Percentiles rank a stretch among this genome's conserved stretches.
Conservation (phyloP, 2,888 invertebrate genomes). For the Melipona bicolor region DNA sequence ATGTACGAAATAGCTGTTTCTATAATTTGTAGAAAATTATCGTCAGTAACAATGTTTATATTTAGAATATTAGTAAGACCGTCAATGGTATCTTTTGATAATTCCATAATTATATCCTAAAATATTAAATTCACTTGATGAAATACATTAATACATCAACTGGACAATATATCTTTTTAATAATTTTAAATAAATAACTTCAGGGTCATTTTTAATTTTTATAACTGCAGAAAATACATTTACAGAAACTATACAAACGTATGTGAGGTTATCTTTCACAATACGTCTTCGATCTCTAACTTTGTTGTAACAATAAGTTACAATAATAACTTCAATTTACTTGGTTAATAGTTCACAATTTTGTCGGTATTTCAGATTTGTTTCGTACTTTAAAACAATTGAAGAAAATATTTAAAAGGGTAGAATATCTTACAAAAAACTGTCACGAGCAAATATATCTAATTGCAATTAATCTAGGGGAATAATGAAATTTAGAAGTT, state of each 20-base stretch:
- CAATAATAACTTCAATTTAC: not conserved
- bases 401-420: no score
- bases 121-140: not conserved
- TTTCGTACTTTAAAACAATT: no score
- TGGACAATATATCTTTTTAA: not conserved
- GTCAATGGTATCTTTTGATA: constrained; percentile 70
- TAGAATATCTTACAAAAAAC: no score
- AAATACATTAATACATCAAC: not conserved
- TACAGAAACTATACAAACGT: not conserved
- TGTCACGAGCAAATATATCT: no score
- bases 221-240: not conserved
- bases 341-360: no score
- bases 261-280: constrained; percentile 30
- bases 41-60: constrained; percentile 71
- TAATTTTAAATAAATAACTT: not conserved
- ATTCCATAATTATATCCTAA: constrained; percentile 70
- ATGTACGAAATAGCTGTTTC: constrained; percentile 67
- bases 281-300: not conserved
- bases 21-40: constrained; percentile 74
- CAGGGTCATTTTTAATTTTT: not conserved
- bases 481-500: no score
- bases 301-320: not conserved
- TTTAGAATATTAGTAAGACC: constrained; percentile 69
- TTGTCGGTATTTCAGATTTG: no score
- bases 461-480: no score